A percentile compares a stretch with the other conserved stretches of the same genome.
phyloP scores from a whole-genome alignment of 1,140 invertebrate species.

The Grapholita molesta region DNA sequence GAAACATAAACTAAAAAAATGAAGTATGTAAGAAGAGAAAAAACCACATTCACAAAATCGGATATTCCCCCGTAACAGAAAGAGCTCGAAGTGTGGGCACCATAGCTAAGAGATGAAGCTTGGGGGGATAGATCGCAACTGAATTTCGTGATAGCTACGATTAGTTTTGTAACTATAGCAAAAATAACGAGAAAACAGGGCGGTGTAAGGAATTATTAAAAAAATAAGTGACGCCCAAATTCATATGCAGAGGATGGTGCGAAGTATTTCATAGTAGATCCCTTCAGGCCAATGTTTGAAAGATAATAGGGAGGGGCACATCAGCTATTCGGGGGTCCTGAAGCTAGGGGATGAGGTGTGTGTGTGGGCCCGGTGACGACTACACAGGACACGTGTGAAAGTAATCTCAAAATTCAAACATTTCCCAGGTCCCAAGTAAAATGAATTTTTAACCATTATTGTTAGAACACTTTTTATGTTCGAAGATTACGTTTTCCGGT shows the following conservation, averaged over 20 bases:
- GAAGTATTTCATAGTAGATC: constrained; percentile 21
- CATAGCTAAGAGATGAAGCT: constrained; percentile 18
- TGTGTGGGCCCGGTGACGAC: constrained; percentile 9
- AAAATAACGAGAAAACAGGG: constrained; percentile 6
- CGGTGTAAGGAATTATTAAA: constrained; percentile 25
- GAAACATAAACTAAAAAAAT: constrained; percentile 57
- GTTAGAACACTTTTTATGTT: constrained; percentile 38
- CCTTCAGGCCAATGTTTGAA: constrained; percentile 37
- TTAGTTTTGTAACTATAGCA: constrained; percentile 6
- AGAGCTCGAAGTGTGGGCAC: constrained; percentile 6
- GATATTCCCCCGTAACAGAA: constrained; percentile 1
- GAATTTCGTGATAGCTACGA: constrained; percentile 1
- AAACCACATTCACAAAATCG: constrained; percentile 26
- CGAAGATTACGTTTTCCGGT: constrained; percentile 42
- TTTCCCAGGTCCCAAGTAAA: constrained; percentile 29
- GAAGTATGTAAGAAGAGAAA: constrained; percentile 36
- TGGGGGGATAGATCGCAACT: constrained; percentile 12
- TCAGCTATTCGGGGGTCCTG: constrained; percentile 24
- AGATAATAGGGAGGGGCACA: constrained; percentile 53
- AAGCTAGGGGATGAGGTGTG: constrained; percentile 21
- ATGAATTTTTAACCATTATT: constrained; percentile 29
- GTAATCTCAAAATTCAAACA: constrained; percentile 22
- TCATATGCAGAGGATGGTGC: constrained; percentile 33
- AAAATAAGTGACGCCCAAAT: constrained; percentile 29
- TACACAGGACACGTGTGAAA: constrained; percentile 9